Evolutionary conservation across 2,113 vertebrate species (phyloP).

Genomic region (Silurus meridionalis): DNA sequence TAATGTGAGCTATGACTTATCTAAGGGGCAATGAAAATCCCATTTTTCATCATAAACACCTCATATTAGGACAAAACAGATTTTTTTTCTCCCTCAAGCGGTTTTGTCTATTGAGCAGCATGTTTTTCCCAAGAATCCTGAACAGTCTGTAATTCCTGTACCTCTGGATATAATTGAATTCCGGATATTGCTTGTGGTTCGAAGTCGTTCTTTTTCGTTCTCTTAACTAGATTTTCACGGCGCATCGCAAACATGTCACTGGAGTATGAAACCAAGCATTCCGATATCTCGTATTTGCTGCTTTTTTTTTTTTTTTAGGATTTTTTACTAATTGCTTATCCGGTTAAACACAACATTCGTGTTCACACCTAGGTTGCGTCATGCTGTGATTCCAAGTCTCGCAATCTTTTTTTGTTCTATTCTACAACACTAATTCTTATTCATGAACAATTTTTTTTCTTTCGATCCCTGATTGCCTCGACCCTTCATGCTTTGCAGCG

Average conservation of each 20-base stretch:
- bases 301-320: neutral
- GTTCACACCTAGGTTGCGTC: neutral
- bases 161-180: slow-evolving; percentile 26
- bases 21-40: neutral
- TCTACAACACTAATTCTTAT: neutral
- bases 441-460: neutral
- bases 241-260: neutral
- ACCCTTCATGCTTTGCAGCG: neutral
- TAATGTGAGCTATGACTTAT: neutral
- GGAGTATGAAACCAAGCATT: neutral
- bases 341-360: neutral
- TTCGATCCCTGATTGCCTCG: neutral
- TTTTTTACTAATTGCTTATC: neutral
- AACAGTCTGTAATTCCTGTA: slow-evolving; percentile 1
- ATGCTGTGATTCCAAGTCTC: neutral
- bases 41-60: neutral
- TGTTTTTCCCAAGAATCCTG: neutral
- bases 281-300: neutral
- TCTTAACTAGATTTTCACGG: slow-evolving; percentile 22
- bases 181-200: slow-evolving; percentile 8
- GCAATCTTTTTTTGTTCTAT: neutral
- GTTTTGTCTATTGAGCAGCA: neutral
- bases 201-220: neutral
- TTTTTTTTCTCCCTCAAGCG: neutral
- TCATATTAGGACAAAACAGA: neutral